Base-by-base conservation (phyloP, 1,140 invertebrate species). In the Neodiprion pinetum region DNA sequence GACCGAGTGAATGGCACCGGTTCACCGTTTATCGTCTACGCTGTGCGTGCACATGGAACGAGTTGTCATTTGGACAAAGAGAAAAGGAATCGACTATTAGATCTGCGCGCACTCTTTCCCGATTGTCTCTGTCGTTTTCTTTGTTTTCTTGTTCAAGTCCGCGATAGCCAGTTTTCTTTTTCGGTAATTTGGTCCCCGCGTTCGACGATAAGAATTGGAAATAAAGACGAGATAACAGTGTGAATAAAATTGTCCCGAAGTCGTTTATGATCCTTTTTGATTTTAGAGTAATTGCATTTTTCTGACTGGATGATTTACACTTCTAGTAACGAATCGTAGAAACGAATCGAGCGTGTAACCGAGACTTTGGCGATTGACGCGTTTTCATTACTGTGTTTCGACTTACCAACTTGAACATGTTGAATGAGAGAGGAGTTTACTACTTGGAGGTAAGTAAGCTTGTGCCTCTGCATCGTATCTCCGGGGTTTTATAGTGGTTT, bases 321-420 rank as follows among this genome's bases (percentile, higher is more conserved):
- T 40, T 40, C 5, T 0, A 40, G 28, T 40, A 40, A 40, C 28
- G 28, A 40, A 40, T 40, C 5, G 28, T 4, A 40, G 28, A 40
- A 40, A 40, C 28, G 28, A 40, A 40, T 40, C 28, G 28, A 40
- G 28, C 1, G 28, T 40, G 5, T 40, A 40, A 40, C 28, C 2
- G 28, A 40, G 28, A 5, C 28, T 40, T 40, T 0, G 28, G 5
- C 28, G 28, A 40, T 40, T 2, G 28, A 40, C 5, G 28, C 5
- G 28, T 40, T 40, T 40, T 40, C 2, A 40, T 40, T 3, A 40
- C 5, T 40, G 28, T 40, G 28, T 40, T 40, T 40, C 28, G 17
- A 76, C 87, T 88, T 86, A 88, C 87, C 87, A 88, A 78, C 86
- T 88, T 88, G 87, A 88, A 88, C 87, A 88, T 88, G 82, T 81